Evolutionary conservation across 2,113 vertebrate species (phyloP), one percentile per base, ranked within the genome.

Genomic region (Salminus brasiliensis): DNA sequence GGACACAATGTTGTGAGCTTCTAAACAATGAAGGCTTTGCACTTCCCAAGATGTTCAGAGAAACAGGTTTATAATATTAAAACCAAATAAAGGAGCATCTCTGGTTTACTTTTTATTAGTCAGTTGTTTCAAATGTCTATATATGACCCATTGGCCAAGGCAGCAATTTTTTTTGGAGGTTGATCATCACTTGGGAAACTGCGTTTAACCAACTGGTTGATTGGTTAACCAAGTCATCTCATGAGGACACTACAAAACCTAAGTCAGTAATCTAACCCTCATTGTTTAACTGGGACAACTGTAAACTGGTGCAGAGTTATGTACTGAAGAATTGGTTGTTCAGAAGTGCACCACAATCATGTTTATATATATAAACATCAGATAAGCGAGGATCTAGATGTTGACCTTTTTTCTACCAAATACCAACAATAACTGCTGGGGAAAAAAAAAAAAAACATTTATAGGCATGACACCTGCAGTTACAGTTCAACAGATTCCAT

Each of bases 261-360:
- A n/a, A n/a, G 34, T 66, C 32, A 36, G 21, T 39, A 39, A 66
- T 60, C 8, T 7, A 23, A 72, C 60, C 23, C 18, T 62, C 43
- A 12, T 43, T 25, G 2, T 59, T 59, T 5, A 59, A 59, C 0
- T 10, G 7, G 18, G 10, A 32, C 27, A 62, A 18, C 15, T 32
- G 1, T 21, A 21, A 77, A 55, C 29, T 13, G 25, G 41, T 49
- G 29, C 21, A 30, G 72, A 29, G 15, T 6, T 27, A 16, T 34
- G 15, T 13, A 23, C 27, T 65, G n/a, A 34, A 13, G 32, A 49
- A 36, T 62, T 15, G 29, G 21, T 32, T 65, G 12, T 69, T 63
- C 45, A 57, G 60, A 79, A 78, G 72, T 2, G 12, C 60, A 73
- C 15, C 76, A 78, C 63, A 67, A 71, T 29, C 49, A 76, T 21